Percentiles rank a stretch among this genome's conserved stretches.
Evolutionary conservation across 2,888 invertebrate species (phyloP).

Genomic region (Drosophila neotestacea): DNA sequence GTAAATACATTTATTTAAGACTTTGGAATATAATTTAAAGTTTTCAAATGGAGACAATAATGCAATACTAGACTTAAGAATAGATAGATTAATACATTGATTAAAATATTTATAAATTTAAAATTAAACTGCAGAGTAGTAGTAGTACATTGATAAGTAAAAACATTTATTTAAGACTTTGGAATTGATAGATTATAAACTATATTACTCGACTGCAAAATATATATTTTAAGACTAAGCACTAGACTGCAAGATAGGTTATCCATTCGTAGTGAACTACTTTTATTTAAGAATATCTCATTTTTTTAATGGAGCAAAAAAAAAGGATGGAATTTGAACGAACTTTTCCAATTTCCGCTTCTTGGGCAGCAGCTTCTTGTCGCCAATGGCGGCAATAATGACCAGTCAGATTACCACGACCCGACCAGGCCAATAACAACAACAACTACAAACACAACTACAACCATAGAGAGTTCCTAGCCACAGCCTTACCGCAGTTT

Average conservation of each 20-base stretch:
- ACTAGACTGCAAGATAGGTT: not conserved
- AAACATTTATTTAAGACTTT: no score
- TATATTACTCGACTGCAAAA: no score
- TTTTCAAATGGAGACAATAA: no score
- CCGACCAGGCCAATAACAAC: slow-evolving; percentile 30
- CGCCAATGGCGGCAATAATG: slow-evolving; percentile 65
- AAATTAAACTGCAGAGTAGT: no score
- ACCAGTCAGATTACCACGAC: slow-evolving; percentile 55
- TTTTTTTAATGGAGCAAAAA: slow-evolving; percentile 13
- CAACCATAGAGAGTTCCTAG: slow-evolving; percentile 17
- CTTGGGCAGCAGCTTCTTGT: slow-evolving; percentile 47
- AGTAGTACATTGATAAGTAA: no score
- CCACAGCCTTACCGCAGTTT: slow-evolving; percentile 64
- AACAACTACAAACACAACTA: slow-evolving; percentile 21
- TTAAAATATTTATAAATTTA: no score
- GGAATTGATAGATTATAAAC: no score
- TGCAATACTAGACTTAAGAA: no score
- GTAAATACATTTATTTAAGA: no score
- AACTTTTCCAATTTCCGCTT: slow-evolving; percentile 77
- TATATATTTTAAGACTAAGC: no score
- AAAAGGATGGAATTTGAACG: not conserved
- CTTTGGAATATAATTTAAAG: no score
- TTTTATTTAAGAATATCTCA: slow-evolving; percentile 8
- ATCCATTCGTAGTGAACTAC: not conserved
- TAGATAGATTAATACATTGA: no score